A percentile compares a stretch with the other conserved stretches of the same genome.
Evolutionary conservation across 2,113 vertebrate species (phyloP).

Genomic region (Tinamus guttatus): DNA sequence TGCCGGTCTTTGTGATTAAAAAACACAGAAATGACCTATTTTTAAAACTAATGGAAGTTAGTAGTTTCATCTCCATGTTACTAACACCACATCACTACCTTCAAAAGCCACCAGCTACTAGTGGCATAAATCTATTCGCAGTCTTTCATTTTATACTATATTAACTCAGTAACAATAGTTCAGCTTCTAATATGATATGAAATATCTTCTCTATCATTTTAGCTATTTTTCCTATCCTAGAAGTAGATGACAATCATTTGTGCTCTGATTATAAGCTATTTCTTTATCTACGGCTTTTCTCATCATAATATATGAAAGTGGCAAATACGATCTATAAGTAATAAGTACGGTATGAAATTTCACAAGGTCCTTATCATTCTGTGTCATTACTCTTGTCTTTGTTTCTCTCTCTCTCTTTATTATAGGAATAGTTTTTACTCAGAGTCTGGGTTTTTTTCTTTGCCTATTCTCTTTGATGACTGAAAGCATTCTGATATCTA

Average conservation of each 20-base stretch:
- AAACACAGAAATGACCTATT: background rate
- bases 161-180: background rate
- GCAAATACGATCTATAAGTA: slow-evolving; percentile 13
- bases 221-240: background rate
- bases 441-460: background rate
- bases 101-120: background rate
- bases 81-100: background rate
- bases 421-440: background rate
- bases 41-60: slow-evolving; percentile 3
- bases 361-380: background rate
- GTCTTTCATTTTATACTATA: background rate
- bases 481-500: background rate
- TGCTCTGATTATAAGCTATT: background rate
- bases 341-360: background rate
- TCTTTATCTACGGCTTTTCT: background rate
- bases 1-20: background rate
- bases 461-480: slow-evolving; percentile 26
- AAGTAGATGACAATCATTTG: slow-evolving; percentile 1
- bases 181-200: background rate
- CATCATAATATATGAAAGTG: slow-evolving; percentile 8
- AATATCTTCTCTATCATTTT: background rate
- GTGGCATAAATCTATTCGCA: background rate
- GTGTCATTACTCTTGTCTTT: background rate
- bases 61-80: background rate
- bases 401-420: background rate